A percentile compares a stretch with the other conserved stretches of the same genome.
These are phyloP conservation scores for Galago senegalensis DNA, from an alignment of 2,797 vertebrate species.

Conservation along the genomic window DNA sequence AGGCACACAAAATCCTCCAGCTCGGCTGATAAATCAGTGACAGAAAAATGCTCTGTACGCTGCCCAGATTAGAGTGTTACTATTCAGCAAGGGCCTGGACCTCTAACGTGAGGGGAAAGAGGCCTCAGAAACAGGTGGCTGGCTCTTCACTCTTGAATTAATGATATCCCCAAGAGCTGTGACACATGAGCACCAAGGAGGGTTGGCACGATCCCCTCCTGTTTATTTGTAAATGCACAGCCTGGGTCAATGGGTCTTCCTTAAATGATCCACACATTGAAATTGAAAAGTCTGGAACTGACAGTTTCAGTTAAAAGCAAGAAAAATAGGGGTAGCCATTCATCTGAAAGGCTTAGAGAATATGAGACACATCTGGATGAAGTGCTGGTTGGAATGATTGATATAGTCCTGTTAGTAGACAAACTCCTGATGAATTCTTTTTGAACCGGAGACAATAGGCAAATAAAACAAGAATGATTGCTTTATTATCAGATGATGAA, in stretches of 20 bases:
- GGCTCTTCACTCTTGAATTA: slow-evolving; percentile 87
- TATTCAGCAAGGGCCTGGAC: slow-evolving; percentile 87
- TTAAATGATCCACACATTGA: slow-evolving; percentile 63
- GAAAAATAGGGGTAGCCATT: neutral
- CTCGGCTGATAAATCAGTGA: slow-evolving; percentile 82
- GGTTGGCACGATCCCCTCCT: slow-evolving; percentile 75
- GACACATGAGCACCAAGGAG: slow-evolving; percentile 54
- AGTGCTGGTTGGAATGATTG: neutral
- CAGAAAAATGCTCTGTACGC: slow-evolving; percentile 75
- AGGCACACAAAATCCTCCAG: slow-evolving; percentile 72
- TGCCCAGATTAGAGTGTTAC: slow-evolving; percentile 88
- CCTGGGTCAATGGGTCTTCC: slow-evolving; percentile 74
- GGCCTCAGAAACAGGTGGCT: slow-evolving; percentile 90
- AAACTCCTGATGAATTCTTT: neutral
- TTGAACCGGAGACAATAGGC: neutral
- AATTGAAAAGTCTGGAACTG: slow-evolving; percentile 59
- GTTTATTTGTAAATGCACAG: slow-evolving; percentile 76
- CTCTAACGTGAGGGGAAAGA: slow-evolving; percentile 85
- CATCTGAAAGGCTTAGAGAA: neutral
- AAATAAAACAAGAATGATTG: neutral
- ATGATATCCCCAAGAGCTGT: slow-evolving; percentile 82
- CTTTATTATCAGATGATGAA: neutral
- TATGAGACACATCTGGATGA: neutral
- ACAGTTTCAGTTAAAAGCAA: slow-evolving; percentile 49
- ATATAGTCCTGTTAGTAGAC: neutral